Percentiles rank a stretch among this genome's conserved stretches.
Evolutionary conservation across 2,888 invertebrate species (phyloP).

Genomic region (Endomychus coccineus): DNA sequence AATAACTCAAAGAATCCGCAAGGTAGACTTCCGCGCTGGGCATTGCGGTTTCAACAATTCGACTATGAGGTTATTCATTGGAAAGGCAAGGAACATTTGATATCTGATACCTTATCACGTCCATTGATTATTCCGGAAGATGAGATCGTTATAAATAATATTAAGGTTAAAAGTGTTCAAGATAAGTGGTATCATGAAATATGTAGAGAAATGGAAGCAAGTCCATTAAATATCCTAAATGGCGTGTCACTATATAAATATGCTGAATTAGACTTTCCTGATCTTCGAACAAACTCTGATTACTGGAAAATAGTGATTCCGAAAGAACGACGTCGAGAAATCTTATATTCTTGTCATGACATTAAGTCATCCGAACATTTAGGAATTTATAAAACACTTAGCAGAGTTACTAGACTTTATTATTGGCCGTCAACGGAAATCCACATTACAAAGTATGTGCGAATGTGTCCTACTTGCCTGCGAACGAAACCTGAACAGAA

Average conservation of each 20-base stretch:
- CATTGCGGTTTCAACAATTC: constrained; percentile 13
- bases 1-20: constrained; percentile 14
- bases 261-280: no score
- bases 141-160: no score
- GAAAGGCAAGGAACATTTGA: constrained; percentile 17
- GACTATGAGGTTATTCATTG: constrained; percentile 16
- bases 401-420: constrained; percentile 7
- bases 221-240: constrained; percentile 17
- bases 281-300: no score
- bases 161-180: no score
- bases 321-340: no score
- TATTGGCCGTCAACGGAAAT: constrained; percentile 24
- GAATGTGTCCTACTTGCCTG: constrained; percentile 19
- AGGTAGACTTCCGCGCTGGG: constrained; percentile 15
- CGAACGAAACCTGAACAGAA: constrained; percentile 20
- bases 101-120: constrained; percentile 18
- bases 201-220: not conserved
- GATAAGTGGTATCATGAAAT: constrained; percentile 13
- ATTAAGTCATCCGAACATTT: no score
- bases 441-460: constrained; percentile 22
- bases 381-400: constrained; percentile 16
- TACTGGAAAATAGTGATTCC: no score
- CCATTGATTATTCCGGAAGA: no score
- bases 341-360: no score
- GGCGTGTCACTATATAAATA: constrained; percentile 20